Base-by-base conservation (phyloP, 2,888 invertebrate species). In the Fabriciana adippe region DNA sequence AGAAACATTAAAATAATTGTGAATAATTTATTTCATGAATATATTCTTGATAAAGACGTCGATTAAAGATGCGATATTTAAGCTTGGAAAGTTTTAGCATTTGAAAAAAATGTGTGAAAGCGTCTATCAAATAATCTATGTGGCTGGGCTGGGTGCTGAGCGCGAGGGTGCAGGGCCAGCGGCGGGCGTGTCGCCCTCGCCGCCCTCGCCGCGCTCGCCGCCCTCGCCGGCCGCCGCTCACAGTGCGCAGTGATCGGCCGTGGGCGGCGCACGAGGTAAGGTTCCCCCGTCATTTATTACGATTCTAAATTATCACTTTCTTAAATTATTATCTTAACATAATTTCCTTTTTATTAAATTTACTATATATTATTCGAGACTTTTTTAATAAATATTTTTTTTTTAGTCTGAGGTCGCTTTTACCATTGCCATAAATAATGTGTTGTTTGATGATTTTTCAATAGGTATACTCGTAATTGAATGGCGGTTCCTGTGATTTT, bases 211-310 rank as follows among this genome's bases (percentile, higher is more conserved):
- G 35, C 35, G 11, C 35, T 41, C 35, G 35, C 35, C 35, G 67
- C 65, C 64, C 60, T 64, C 41, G 60, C 51, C 68, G 62, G 62
- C 51, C 54, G 60, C 16, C n/a, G 35, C 6, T 51, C 81, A 81
- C 87, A 88, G 87, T 88, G 80, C 85, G 84, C 85, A 77, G 78
- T 66, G 73, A 75, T 74, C 80, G 54, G 74, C 80, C 81, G 80
- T 60, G 76, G 77, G 77, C 75, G 78, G 75, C 81, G 79, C 80
- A 81, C 84, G 79, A 76, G 86, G 88, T 87, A 68, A 86, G 86
- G 70, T 41, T 21, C 60, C 15, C 56, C 18, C 2, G 45, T n/a
- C n/a, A 57, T 6, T 62, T 50, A 50, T 18, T 15, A 35, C 50
- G 14, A 35, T 45, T 41, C 35, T 51, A 35, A 51, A 51, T 35